phyloP scores from a whole-genome alignment of 2,797 vertebrate species.

The Pelobates cultripes region DNA sequence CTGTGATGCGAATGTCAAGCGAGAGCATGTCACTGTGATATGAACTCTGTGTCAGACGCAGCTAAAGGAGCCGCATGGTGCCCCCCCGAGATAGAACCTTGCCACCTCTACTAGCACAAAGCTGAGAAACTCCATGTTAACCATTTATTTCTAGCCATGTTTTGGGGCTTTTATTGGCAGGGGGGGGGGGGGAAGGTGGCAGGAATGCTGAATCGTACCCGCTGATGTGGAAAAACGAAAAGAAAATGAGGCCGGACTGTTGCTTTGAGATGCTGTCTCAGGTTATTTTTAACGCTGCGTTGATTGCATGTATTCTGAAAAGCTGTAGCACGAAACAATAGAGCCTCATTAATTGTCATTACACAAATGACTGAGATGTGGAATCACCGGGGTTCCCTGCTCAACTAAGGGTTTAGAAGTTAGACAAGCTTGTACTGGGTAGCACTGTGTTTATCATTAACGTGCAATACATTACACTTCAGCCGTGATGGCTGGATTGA shows the following conservation, averaged over 20 bases:
- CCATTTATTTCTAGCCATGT: conserved; percentile 11
- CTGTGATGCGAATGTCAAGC: conserved; percentile 44
- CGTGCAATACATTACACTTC: not conserved
- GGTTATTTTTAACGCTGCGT: conserved; percentile 52
- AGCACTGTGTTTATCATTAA: not conserved
- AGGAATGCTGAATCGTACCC: conserved; percentile 22
- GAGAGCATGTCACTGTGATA: conserved; percentile 37
- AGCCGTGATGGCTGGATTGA: too few species aligned
- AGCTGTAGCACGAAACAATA: conserved; percentile 35
- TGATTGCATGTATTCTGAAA: conserved; percentile 38
- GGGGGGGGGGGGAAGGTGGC: not conserved
- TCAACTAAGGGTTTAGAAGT: not conserved
- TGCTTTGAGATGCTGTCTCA: conserved; percentile 45
- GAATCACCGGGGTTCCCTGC: not conserved
- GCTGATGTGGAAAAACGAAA: conserved; percentile 46
- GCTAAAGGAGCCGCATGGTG: conserved; percentile 5
- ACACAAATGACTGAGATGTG: conserved; percentile 44
- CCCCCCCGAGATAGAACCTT: conserved; percentile 15
- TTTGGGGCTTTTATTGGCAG: not conserved
- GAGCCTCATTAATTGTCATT: conserved; percentile 53
- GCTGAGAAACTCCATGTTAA: conserved; percentile 14
- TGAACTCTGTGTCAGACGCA: conserved; percentile 44
- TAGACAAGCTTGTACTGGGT: not conserved
- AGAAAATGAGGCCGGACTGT: conserved; percentile 47
- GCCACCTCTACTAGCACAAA: conserved; percentile 23